Base-by-base conservation (phyloP, 2,888 invertebrate genomes). In the Pandemis corylana region DNA sequence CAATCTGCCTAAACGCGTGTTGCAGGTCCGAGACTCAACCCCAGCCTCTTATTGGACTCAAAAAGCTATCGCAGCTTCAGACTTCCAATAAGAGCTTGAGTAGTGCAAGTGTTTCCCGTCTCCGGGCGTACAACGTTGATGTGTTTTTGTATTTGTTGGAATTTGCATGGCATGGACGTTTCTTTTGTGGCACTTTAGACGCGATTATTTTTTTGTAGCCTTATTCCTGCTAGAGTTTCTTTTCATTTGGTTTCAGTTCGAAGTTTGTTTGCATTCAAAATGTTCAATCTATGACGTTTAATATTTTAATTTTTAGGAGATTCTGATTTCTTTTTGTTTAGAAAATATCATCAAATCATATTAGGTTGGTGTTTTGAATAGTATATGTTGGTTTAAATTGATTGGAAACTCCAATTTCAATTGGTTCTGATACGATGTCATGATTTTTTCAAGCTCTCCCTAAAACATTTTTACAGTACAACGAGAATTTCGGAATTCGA, bases 1-100 rank as follows among this genome's bases (percentile, higher is more conserved):
- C 85, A 98, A 98, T 92, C 96, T 98, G 84, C 98, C 98, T 80
- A 98, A 98, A 93, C 97, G 98, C 85, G 98, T 99, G 84, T 95
- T 99, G 85, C 97, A 98, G 98, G 98, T 96, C 93, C 90, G 80
- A 83, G 94, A 96, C 96, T 96, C 96, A 92, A 96, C 96, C 91
- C 80, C 84, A 84, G 86, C 85, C 84, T 83, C 85, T 85, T 84
- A 83, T 84, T 85, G 83, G 85, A 85, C 72, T 70, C 73, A 77
- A 68, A 77, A 76, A 78, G 74, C 77, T 67, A 76, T 80, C 70
- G 77, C 76, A 76, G 78, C 76, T 76, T 76, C 76, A 68, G 76
- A 71, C 78, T 79, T 88, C 83, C 85, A 84, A 84, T 83, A 82
- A 85, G 87, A 85, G 88, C 41, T 87, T 87, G 87, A 84, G 87